These are phyloP conservation scores for Conus canariensis DNA, from an alignment of 2,888 invertebrate genomes.

Conservation along the genomic window DNA sequence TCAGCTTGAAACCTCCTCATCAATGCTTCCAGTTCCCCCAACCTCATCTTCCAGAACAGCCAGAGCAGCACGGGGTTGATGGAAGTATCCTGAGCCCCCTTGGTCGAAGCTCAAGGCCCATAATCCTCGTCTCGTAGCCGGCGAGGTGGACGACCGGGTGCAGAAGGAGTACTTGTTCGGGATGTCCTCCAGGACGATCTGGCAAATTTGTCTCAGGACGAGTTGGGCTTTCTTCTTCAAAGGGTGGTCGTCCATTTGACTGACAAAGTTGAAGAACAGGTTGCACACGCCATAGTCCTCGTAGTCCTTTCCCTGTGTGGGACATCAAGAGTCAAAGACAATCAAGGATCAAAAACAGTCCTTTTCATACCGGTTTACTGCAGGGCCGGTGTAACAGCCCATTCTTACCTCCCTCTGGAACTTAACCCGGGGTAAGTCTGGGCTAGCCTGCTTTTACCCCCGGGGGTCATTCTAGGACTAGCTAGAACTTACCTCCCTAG, in stretches of 20 bases:
- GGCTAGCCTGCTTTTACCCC: no score
- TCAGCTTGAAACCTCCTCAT: not conserved
- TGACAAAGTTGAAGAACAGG: not conserved
- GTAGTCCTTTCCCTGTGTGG: slow-evolving; percentile 6
- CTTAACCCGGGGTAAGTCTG: no score
- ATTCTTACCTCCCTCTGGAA: no score
- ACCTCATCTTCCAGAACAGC: slow-evolving; percentile 13
- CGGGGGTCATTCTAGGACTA: no score
- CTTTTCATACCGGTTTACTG: no score
- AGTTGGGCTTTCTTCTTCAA: not conserved
- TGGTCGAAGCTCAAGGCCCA: not conserved
- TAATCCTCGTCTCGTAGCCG: not conserved
- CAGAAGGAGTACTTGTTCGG: not conserved
- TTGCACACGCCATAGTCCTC: not conserved
- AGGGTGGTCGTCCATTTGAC: not conserved
- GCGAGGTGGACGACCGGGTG: not conserved
- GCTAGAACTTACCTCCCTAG: no score
- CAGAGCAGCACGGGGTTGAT: slow-evolving; percentile 7
- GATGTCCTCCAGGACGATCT: slow-evolving; percentile 10
- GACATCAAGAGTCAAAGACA: no score
- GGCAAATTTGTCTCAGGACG: not conserved
- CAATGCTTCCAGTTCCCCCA: not conserved
- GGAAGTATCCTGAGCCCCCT: not conserved
- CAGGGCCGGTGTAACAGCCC: no score
- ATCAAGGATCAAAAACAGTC: no score